phyloP scores from a whole-genome alignment of 2,888 invertebrate genomes.

The Trichopoda pennipes region DNA sequence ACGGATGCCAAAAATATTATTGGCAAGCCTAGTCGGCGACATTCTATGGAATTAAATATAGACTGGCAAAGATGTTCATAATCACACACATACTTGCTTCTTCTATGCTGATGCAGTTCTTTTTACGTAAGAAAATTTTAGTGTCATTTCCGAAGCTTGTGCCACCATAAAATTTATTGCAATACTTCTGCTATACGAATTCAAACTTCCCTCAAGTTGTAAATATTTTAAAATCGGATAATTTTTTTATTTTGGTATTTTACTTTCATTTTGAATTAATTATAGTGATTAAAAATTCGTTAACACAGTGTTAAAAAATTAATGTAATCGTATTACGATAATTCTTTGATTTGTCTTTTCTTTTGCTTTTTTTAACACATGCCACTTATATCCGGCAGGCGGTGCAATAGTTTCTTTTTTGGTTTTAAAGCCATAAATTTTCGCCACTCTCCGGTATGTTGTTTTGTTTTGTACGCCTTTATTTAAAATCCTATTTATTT shows the following conservation, averaged over 20 bases:
- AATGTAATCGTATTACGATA: constrained; percentile 38
- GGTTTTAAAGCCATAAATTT: constrained; percentile 60
- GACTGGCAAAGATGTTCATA: constrained; percentile 15
- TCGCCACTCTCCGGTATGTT: constrained; percentile 31
- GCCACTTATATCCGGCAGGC: constrained; percentile 67
- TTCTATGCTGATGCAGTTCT: neutral
- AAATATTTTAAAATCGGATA: constrained; percentile 3
- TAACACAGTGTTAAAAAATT: constrained; percentile 58
- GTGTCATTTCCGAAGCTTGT: constrained; percentile 39
- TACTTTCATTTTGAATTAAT: constrained; percentile 45
- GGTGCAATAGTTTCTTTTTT: constrained; percentile 31
- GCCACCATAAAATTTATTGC: constrained; percentile 18
- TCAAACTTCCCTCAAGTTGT: constrained; percentile 25
- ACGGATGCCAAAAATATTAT: constrained; percentile 59
- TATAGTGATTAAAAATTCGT: constrained; percentile 63
- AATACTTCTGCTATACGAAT: neutral
- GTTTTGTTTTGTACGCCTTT: constrained; percentile 20
- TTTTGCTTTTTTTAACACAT: constrained; percentile 65
- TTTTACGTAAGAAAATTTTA: neutral
- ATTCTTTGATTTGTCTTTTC: constrained; percentile 19
- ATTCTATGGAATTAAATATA: constrained; percentile 63
- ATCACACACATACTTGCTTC: neutral
- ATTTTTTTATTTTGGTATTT: constrained; percentile 26
- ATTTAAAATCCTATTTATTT: constrained; percentile 58
- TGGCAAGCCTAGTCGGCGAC: constrained; percentile 62